Percentiles rank a stretch among this genome's conserved stretches.
phyloP scores from a whole-genome alignment of 2,113 vertebrate species.

The Cavia porcellus region DNA sequence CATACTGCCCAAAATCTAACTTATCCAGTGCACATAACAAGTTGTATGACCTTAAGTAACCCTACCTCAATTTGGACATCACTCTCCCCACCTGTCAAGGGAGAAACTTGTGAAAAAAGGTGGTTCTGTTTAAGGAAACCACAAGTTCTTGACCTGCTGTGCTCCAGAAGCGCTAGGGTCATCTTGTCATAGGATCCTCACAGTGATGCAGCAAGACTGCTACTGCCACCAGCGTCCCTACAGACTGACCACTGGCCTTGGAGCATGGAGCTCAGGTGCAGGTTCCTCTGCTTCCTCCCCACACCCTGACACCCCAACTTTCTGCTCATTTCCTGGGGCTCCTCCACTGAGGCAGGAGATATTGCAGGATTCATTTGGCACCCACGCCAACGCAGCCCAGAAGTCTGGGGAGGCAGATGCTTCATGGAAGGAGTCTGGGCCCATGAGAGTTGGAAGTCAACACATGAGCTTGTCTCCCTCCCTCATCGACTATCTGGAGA shows the following conservation, averaged over 20 bases:
- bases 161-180: background rate
- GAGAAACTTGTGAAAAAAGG: background rate
- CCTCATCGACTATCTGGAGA: background rate
- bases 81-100: background rate
- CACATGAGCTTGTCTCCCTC: background rate
- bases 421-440: background rate
- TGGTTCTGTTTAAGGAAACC: background rate
- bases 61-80: background rate
- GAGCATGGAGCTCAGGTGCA: rapidly evolving
- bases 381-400: too few relatives aligned
- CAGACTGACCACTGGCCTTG: background rate
- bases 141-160: background rate
- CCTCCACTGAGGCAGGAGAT: background rate
- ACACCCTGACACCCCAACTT: background rate
- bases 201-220: rapidly evolving
- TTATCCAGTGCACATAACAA: background rate
- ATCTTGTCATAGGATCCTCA: background rate
- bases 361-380: background rate
- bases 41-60: background rate
- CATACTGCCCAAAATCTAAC: background rate
- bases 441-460: background rate
- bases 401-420: background rate
- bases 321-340: background rate
- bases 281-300: background rate
- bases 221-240: background rate